These are phyloP conservation scores for Medauroidea extradentata DNA, from an alignment of 1,140 invertebrate species.

Conservation along the genomic window DNA sequence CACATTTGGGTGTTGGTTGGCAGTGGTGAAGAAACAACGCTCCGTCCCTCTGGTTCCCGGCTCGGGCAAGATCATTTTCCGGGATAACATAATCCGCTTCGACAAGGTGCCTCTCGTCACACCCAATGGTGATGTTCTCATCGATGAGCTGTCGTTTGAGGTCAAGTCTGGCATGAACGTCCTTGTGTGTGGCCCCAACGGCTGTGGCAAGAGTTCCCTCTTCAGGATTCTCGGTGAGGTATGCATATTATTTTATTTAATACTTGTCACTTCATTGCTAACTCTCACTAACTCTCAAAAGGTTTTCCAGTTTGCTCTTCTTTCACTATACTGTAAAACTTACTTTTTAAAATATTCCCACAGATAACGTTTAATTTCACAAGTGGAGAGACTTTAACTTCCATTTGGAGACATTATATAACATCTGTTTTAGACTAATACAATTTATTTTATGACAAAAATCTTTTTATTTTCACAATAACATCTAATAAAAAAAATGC, in stretches of 20 bases:
- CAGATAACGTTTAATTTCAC: no score
- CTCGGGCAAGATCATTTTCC: slow-evolving; percentile 73
- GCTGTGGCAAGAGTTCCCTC: slow-evolving; percentile 93
- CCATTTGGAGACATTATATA: no score
- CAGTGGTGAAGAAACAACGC: no score
- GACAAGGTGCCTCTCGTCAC: slow-evolving; percentile 92
- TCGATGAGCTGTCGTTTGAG: slow-evolving; percentile 86
- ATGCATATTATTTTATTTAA: slow-evolving; percentile 11
- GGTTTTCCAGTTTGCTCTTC: not conserved
- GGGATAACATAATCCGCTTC: slow-evolving; percentile 92
- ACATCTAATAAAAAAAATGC: no score
- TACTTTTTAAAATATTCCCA: no score
- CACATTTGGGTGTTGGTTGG: no score
- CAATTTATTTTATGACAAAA: no score
- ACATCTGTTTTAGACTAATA: no score
- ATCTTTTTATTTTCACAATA: no score
- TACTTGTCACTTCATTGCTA: not conserved
- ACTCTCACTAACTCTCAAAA: not conserved
- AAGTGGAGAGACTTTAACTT: no score
- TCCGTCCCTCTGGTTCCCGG: slow-evolving; percentile 53
- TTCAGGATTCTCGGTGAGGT: slow-evolving; percentile 91
- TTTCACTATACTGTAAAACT: no score
- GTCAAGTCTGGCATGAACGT: slow-evolving; percentile 95
- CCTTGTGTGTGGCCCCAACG: slow-evolving; percentile 94
- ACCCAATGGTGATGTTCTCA: slow-evolving; percentile 93